A percentile compares a stretch with the other conserved stretches of the same genome.
Evolutionary conservation across 2,113 vertebrate species (phyloP).

Genomic region (Pelmatolapia mariae): DNA sequence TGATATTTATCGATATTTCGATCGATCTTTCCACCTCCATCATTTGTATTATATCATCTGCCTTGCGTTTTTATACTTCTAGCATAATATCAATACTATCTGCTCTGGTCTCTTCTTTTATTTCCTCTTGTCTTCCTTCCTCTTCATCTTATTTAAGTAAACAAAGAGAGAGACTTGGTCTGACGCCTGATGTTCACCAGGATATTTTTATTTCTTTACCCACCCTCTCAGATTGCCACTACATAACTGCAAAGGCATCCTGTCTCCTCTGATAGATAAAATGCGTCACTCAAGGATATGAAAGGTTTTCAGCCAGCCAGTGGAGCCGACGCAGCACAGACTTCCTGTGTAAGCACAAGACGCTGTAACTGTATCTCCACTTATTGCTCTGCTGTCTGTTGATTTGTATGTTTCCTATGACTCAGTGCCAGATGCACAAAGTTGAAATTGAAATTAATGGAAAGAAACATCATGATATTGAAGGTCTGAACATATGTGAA

Average conservation of each 20-base stretch:
- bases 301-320: neutral
- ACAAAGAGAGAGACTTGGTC: neutral
- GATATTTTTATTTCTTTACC: neutral
- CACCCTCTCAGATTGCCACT: neutral
- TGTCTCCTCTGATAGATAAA: constrained; percentile 14
- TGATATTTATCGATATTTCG: neutral
- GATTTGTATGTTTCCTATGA: neutral
- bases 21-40: neutral
- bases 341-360: neutral
- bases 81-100: neutral
- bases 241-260: constrained; percentile 5
- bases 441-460: neutral
- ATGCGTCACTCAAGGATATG: neutral
- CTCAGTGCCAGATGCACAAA: neutral
- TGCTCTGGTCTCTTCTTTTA: neutral
- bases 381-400: neutral
- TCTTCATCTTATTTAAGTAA: neutral
- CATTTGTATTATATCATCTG: neutral
- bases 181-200: neutral
- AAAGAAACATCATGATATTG: neutral
- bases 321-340: neutral
- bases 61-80: neutral
- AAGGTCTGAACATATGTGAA: constrained; percentile 1
- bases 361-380: neutral
- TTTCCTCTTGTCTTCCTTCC: neutral